Evolutionary conservation across 2,113 vertebrate species (phyloP), one percentile per base, ranked within the genome.

Genomic region (Panthera tigris): DNA sequence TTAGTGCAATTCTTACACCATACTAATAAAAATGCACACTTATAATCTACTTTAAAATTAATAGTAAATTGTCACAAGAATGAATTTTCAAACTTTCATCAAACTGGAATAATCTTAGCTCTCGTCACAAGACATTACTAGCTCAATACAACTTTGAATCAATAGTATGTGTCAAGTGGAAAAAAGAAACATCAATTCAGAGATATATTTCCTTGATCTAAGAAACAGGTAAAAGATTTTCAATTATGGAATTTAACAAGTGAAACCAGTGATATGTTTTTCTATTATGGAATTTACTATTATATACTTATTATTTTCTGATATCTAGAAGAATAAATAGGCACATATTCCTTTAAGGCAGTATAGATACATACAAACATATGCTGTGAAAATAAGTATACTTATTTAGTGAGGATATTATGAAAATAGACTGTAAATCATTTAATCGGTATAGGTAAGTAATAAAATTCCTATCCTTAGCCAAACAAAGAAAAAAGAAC

Each of bases 391-490:
- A 96, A 52, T 86, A 85, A 63, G 29, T 50, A 48, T 5, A 87
- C 4, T 90, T 89, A 78, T 48, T 96, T 90, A 78, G 84, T 73
- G 29, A 83, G 4, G 27, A 4, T 73, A 1, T 19, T 88, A 84
- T 52, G 23, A 94, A 89, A 96, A 94, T 55, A 57, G 52, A 41
- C 16, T 87, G 14, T 65, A 91, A 91, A 69, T 89, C 65, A 88
- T 88, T 80, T 85, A 36, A 61, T 92, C 23, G 21, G 4, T 84
- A 45, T 31, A 23, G 8, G 1, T 29, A 78, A 89, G 31, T 36
- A 92, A 74, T 48, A 76, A 45, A 96, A 94, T 57, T 93, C 39
- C 76, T 86, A 92, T 39, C 3, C 36, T 88, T 74, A 68, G 89
- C 7, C 73, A 82, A 95, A 52, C 19, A 73, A 91, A 66, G 27